Evolutionary conservation across 2,888 invertebrate genomes (phyloP).

Genomic region (Luperina nickerlii): DNA sequence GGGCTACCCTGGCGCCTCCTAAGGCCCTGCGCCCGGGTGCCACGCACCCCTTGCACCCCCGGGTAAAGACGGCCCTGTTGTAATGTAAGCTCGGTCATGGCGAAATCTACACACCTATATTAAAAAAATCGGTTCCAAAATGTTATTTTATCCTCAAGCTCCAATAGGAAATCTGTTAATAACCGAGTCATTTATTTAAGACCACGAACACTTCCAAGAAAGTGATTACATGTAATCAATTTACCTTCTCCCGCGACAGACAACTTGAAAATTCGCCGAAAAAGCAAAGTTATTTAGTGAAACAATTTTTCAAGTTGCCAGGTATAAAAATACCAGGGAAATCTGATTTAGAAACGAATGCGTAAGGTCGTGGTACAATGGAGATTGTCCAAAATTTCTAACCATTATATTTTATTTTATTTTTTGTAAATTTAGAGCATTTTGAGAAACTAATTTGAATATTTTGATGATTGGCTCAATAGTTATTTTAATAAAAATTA

Average conservation of each 20-base stretch:
- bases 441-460: no score
- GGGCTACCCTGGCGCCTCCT: no score
- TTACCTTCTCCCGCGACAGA: slow-evolving; percentile 6
- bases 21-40: no score
- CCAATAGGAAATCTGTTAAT: not conserved
- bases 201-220: slow-evolving; percentile 23
- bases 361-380: slow-evolving; percentile 38
- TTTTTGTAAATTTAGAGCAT: no score
- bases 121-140: no score
- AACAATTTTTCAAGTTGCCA: slow-evolving; percentile 15
- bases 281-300: slow-evolving; percentile 18
- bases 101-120: not conserved
- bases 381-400: no score
- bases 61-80: no score
- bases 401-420: no score
- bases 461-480: no score
- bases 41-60: no score
- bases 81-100: no score
- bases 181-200: slow-evolving; percentile 2
- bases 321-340: slow-evolving; percentile 25
- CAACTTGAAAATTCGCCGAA: slow-evolving; percentile 14
- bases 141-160: not conserved
- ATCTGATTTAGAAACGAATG: slow-evolving; percentile 40
- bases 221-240: slow-evolving; percentile 41
- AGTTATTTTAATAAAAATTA: no score